Evolutionary conservation across 2,797 vertebrate species (phyloP), one percentile per base, ranked within the genome.

Genomic region (Cossypha dichroa): DNA sequence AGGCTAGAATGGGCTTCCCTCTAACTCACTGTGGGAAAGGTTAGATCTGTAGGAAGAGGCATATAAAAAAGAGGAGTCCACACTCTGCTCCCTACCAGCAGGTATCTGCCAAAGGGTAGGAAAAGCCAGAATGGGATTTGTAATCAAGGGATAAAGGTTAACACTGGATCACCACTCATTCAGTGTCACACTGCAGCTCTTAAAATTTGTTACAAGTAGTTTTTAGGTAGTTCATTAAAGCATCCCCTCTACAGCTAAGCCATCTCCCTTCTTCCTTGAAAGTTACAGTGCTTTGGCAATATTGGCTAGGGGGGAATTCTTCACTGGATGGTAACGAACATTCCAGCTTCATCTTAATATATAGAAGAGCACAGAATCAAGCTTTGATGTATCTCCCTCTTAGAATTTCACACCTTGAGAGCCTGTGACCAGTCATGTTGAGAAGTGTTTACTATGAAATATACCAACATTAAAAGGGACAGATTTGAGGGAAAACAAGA

Each of bases 211-310:
- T 72, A 54, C 40, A 36, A 59, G 18, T 25, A 54, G 29, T 59
- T 78, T 70, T 59, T 26, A 46, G 16, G 13, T 8, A n/a, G 41
- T 48, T 92, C 18, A 52, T 52, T 31, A 31, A 52, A 52, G 81
- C 45, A 64, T 26, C 40, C 81, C 38, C 91, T 78, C 86, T 28
- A 88, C 59, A 74, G 51, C 80, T 73, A 88, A 94, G 62, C 60
- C 63, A 67, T 62, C 49, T 79, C 85, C 64, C 73, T 68, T 77
- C 81, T 79, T 80, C 40, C 79, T 96, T 72, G 69, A 80, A 95
- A 85, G 88, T 90, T 56, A 63, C 0, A 64, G 77, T 41, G 86
- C 94, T 96, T 96, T 97, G 94, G 88, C 85, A 96, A 68, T 75
- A 93, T 59, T 72, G 76, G 89, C 81, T 85, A 33, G 40, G 94